These are phyloP conservation scores for Erethizon dorsatum DNA, from an alignment of 2,797 vertebrate genomes.

Conservation along the genomic window DNA sequence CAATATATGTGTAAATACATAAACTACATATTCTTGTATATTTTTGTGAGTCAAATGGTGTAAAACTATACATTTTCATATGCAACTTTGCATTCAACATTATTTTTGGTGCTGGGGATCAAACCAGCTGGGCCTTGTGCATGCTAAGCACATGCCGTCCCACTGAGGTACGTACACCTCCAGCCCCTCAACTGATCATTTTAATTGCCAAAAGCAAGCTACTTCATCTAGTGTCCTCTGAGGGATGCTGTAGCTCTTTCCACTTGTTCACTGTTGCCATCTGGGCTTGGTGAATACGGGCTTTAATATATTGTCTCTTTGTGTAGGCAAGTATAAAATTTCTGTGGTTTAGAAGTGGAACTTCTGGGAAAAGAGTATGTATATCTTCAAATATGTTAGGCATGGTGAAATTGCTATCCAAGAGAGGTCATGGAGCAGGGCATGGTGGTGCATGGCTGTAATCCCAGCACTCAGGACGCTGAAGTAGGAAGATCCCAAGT, in stretches of 20 bases:
- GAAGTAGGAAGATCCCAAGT: background rate
- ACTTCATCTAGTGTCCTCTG: background rate
- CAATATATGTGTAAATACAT: background rate
- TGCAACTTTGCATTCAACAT: background rate
- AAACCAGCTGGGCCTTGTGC: background rate
- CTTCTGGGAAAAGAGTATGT: background rate
- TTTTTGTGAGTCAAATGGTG: background rate
- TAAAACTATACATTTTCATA: background rate
- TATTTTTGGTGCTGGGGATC: background rate
- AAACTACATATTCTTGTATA: background rate
- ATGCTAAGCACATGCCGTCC: too few species aligned
- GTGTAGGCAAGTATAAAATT: background rate
- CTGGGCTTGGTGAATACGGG: background rate
- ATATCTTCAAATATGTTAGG: background rate
- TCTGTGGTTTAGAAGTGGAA: background rate
- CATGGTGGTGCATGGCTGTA: background rate
- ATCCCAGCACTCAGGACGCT: background rate
- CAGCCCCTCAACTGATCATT: background rate
- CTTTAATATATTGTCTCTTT: background rate
- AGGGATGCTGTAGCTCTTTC: background rate
- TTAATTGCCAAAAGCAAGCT: background rate
- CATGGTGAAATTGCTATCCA: constrained; percentile 7
- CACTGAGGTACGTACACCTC: background rate
- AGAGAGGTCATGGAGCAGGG: background rate
- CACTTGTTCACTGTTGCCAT: background rate